Base-by-base conservation (phyloP, 2,888 invertebrate species). In the Flexamia atlantica region DNA sequence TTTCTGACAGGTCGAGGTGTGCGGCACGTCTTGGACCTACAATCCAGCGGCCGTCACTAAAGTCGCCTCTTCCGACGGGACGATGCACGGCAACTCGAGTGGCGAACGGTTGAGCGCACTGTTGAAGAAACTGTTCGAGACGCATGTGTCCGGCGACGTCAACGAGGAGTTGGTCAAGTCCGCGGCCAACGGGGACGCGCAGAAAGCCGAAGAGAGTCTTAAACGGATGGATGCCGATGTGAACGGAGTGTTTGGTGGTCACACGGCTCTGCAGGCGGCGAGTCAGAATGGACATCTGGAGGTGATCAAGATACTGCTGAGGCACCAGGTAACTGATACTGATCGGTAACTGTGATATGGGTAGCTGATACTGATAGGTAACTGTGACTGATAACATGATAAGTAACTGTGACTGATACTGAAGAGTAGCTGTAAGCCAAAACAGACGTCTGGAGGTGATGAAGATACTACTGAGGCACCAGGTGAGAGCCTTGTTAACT, bases 21-120 rank as follows among this genome's bases (percentile, higher is more conserved):
- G 98, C 90, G 98, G 98, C 87, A 98, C 98, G 0, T 98, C 98
- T 0, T 99, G 99, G 99, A 99, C 98, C 0, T 99, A 98, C 90
- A 99, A 99, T 91, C 98, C 99, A 0, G 92, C 97, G 86, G 98
- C 98, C 74, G 98, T 99, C 14, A 97, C 97, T 30, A 99, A 98
- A 92, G 96, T 99, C 7, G 96, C 96, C 0, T 96, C 87, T 3
- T 84, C 86, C 10, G 87, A 85, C 50, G 95, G 95, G 82, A 95
- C 95, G 84, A 94, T 96, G 88, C 94, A 95, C 84, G 95, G 95
- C 86, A 95, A 95, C 87, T 95, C 95, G 30, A 96, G 95, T 90
- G 95, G 95, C 88, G 98, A 98, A 90, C 94, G 97, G 76, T 91
- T 99, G 82, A 98, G 97, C 87, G 98, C 97, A 20, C 93, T 99